Evolutionary conservation across 2,113 vertebrate genomes (phyloP).

Genomic region (Laterallus jamaicensis): DNA sequence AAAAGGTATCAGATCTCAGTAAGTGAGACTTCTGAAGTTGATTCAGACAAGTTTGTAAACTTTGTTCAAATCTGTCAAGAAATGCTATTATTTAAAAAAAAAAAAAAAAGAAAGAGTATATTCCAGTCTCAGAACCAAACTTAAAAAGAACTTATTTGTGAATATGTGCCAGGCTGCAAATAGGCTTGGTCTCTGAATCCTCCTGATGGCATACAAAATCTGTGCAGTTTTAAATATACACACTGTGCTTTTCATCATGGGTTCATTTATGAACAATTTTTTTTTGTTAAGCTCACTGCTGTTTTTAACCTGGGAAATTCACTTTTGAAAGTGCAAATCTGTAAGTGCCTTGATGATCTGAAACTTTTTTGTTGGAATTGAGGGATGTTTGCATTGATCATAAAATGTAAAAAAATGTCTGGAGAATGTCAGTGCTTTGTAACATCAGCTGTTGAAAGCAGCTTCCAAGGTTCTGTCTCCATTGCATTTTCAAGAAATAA

Average conservation of each 20-base stretch:
- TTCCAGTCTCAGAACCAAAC: background rate
- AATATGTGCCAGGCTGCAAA: background rate
- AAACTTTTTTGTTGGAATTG: background rate
- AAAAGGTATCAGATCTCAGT: background rate
- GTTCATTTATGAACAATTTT: background rate
- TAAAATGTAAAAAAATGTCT: background rate
- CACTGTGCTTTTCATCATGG: background rate
- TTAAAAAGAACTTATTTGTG: background rate
- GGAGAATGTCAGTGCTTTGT: background rate
- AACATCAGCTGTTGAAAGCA: background rate
- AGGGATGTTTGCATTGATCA: background rate
- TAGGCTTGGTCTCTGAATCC: background rate
- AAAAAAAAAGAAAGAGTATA: too few species aligned
- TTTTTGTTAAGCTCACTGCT: background rate
- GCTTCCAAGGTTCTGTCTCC: background rate
- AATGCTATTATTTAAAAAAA: background rate
- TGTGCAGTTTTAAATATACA: background rate
- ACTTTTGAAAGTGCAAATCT: background rate
- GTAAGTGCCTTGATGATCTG: background rate
- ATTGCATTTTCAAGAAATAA: background rate
- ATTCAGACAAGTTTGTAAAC: background rate
- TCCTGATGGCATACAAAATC: background rate
- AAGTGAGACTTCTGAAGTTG: background rate
- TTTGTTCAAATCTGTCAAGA: background rate
- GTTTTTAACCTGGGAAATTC: background rate